These are phyloP conservation scores for Aethes cnicana DNA, from an alignment of 2,888 invertebrate genomes.

Conservation along the genomic window DNA sequence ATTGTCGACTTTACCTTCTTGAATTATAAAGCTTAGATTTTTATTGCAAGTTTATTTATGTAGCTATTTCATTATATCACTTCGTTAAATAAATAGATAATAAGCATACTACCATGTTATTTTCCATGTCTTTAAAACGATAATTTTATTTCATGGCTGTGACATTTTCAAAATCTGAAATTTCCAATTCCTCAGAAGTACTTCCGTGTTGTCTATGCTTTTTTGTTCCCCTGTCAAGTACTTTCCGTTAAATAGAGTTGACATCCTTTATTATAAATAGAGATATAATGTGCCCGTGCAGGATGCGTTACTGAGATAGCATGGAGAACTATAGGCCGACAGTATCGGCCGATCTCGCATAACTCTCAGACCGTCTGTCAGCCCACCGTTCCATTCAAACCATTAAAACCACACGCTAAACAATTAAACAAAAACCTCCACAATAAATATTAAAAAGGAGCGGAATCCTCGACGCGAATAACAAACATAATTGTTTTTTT, in stretches of 20 bases:
- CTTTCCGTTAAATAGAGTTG: conserved; percentile 6
- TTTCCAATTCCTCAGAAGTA: too few relatives aligned
- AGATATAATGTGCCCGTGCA: conserved; percentile 13
- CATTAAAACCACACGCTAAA: conserved; percentile 50
- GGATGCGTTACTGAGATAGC: conserved; percentile 26
- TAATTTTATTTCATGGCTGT: too few relatives aligned
- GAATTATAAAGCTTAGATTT: too few relatives aligned
- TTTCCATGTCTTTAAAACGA: too few relatives aligned
- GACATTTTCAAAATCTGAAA: too few relatives aligned
- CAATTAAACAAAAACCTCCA: conserved; percentile 60
- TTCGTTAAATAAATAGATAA: too few relatives aligned
- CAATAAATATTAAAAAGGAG: conserved; percentile 59
- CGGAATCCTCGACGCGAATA: conserved; percentile 68
- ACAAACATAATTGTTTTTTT: conserved; percentile 80
- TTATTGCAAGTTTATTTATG: too few relatives aligned
- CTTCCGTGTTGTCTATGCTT: not conserved
- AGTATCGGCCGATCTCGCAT: conserved; percentile 47
- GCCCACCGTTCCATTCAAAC: conserved; percentile 15
- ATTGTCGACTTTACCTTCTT: too few relatives aligned
- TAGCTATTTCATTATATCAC: too few relatives aligned
- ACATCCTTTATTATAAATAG: conserved; percentile 15
- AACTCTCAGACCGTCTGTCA: conserved; percentile 36
- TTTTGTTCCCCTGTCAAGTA: conserved; percentile 8
- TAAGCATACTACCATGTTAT: too few relatives aligned
- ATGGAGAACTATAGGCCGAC: conserved; percentile 29